phyloP scores from a whole-genome alignment of 2,797 vertebrate genomes.

The Cirrhinus molitorella region DNA sequence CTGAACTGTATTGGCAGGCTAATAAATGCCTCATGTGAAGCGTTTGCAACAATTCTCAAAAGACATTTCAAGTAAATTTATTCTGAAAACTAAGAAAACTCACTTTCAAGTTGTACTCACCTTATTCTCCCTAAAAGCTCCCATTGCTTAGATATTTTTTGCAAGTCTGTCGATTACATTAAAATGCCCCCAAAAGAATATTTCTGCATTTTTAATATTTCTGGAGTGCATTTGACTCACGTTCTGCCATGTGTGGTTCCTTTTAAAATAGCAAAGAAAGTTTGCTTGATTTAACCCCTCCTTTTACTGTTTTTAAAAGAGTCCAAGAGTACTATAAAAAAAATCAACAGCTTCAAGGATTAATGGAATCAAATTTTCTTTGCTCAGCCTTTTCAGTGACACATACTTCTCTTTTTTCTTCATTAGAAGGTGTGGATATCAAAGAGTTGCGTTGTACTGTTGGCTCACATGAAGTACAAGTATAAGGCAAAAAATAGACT shows the following conservation, averaged over 20 bases:
- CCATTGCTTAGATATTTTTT: not conserved
- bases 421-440: not conserved
- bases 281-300: not conserved
- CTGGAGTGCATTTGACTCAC: not conserved
- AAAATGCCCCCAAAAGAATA: not conserved
- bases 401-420: not conserved
- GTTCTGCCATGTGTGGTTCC: not conserved
- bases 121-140: constrained; percentile 1
- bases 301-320: not conserved
- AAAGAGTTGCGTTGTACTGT: not conserved
- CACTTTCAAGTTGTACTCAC: not conserved
- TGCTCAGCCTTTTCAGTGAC: not conserved
- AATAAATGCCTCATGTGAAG: constrained; percentile 8
- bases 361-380: not conserved
- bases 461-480: not conserved
- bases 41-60: not conserved
- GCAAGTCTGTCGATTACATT: not conserved
- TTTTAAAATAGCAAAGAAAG: not conserved
- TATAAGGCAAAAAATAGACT: not conserved
- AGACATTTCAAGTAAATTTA: constrained; percentile 10
- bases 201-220: constrained; percentile 3
- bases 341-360: constrained; percentile 17
- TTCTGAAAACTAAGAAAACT: constrained; percentile 11
- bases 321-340: constrained; percentile 1
- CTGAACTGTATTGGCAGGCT: not conserved